Base-by-base conservation (phyloP, 2,113 vertebrate species). In the Neolamprologus ventralis region DNA sequence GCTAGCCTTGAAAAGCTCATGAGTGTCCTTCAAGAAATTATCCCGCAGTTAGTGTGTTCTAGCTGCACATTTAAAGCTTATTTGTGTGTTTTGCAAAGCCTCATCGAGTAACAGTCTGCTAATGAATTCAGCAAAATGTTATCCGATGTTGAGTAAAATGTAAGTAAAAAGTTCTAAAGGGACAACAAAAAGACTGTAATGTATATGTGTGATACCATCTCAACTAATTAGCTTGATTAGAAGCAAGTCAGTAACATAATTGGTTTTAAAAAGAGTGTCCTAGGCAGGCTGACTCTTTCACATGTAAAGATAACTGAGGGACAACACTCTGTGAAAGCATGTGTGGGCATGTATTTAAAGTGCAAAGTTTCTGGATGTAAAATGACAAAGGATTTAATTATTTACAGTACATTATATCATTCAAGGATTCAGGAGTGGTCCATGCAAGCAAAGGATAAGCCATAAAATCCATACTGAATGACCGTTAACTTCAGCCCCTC, bases 1-100 rank as follows among this genome's bases (percentile, higher is more conserved):
- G 63, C 47, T 81, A 79, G 53, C 90, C 85, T 93, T 90, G 85
- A 87, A 87, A 91, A 87, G 23, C 87, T 88, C 85, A 47, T 75
- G 31, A 71, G 47, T 68, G 83, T 90, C 75, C 80, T 88, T 84
- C 51, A 84, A 31, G 75, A 80, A 82, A 85, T 81, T 14, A 19
- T 63, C 54, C 26, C 53, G 19, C 33, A 5, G 82, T 75, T 10
- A 2, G 4, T 40, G 60, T 85, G 31, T 14, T 9, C 17, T 85
- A 53, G 28, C 40, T 47, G 26, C 21, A 75, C 63, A 33, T 80
- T 78, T 79, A 65, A 58, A 28, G 85, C n/a, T 54, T 45, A 83
- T 84, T 87, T 78, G 17, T 49, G 49, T 49, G 12, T 75, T 55
- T 83, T 54, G 40, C 53, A 60, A 47, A 79, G 19, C 17, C 11